Evolutionary conservation across 2,113 vertebrate genomes (phyloP).

Genomic region (Sminthopsis crassicaudata): DNA sequence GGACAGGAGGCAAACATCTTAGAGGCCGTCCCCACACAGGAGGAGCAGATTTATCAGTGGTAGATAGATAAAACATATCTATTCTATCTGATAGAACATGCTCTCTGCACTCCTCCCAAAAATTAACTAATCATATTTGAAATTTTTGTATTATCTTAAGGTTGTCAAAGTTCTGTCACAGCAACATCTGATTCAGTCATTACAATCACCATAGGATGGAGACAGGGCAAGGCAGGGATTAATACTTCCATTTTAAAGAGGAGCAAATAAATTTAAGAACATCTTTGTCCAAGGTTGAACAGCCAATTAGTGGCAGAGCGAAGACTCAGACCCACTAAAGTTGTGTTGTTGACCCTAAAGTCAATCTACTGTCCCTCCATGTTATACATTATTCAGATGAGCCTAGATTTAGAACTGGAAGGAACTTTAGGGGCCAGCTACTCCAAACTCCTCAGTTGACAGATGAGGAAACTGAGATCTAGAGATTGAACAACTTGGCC

Average conservation of each 20-base stretch:
- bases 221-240: neutral
- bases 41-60: too few species aligned
- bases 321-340: neutral
- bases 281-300: neutral
- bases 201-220: neutral
- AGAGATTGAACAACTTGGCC: neutral
- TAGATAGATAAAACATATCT: neutral
- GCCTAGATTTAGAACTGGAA: neutral
- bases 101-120: neutral
- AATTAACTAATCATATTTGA: neutral
- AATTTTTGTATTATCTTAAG: neutral
- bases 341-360: neutral
- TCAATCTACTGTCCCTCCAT: neutral
- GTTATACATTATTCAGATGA: neutral
- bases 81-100: neutral
- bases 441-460: neutral
- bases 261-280: neutral
- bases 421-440: neutral
- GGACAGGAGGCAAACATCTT: neutral
- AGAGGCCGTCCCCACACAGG: neutral
- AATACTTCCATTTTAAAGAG: neutral
- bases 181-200: neutral
- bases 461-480: neutral
- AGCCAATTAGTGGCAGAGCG: neutral
- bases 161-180: neutral